phyloP scores from a whole-genome alignment of 2,888 invertebrate species.

The Catocala sponsa region DNA sequence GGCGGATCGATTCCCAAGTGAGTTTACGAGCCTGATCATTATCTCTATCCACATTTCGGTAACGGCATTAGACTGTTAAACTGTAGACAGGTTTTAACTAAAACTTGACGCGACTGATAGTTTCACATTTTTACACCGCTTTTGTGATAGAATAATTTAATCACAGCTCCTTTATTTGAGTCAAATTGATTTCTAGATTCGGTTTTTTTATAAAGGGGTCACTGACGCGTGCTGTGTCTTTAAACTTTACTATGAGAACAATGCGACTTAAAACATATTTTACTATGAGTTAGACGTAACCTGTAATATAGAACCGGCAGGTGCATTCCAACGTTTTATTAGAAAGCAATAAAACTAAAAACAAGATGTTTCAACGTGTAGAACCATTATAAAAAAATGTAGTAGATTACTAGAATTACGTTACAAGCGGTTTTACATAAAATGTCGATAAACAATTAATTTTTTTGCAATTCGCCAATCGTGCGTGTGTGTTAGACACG shows the following conservation, averaged over 20 bases:
- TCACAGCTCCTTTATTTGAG: slow-evolving; percentile 17
- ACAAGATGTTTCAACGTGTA: slow-evolving; percentile 19
- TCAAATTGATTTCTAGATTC: slow-evolving; percentile 14
- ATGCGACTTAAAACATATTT: slow-evolving; percentile 3
- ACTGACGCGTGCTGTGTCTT: neutral
- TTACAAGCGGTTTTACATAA: slow-evolving; percentile 30
- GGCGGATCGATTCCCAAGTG: slow-evolving; percentile 65
- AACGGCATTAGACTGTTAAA: slow-evolving; percentile 50
- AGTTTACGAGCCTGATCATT: slow-evolving; percentile 66
- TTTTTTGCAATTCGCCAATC: slow-evolving; percentile 37
- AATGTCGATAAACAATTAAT: slow-evolving; percentile 33
- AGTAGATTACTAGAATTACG: slow-evolving; percentile 31
- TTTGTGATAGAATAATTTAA: slow-evolving; percentile 16
- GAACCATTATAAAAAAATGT: slow-evolving; percentile 17
- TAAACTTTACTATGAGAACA: slow-evolving; percentile 6
- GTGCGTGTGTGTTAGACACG: slow-evolving; percentile 40
- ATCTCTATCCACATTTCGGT: slow-evolving; percentile 63
- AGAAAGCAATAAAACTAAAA: slow-evolving; percentile 24
- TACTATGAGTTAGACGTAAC: slow-evolving; percentile 5
- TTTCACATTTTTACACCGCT: slow-evolving; percentile 4
- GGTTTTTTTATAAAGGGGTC: slow-evolving; percentile 2
- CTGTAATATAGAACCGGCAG: slow-evolving; percentile 14
- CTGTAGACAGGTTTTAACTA: slow-evolving; percentile 41
- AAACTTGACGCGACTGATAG: slow-evolving; percentile 12
- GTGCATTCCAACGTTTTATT: slow-evolving; percentile 20